Evolutionary conservation across 2,888 invertebrate species (phyloP).

Genomic region (Macrosiphum euphorbiae): DNA sequence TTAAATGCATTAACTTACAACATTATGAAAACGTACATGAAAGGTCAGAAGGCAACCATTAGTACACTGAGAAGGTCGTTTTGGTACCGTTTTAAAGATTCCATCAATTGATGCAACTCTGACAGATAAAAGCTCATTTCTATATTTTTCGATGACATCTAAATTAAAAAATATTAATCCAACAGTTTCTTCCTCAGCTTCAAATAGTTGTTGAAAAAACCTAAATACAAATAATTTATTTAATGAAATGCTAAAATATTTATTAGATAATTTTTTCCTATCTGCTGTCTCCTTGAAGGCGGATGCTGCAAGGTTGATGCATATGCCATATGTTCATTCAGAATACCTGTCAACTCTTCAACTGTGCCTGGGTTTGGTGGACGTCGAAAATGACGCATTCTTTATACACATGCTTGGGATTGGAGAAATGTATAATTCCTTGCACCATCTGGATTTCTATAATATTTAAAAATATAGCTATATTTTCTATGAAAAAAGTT

Average conservation of each 20-base stretch:
- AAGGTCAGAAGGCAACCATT: not conserved
- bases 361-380: not conserved
- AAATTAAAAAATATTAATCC: not conserved
- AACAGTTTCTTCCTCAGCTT: conserved; percentile 8
- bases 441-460: no score
- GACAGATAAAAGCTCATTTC: not conserved
- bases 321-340: not conserved
- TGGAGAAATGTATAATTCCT: no score
- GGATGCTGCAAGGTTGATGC: not conserved
- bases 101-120: not conserved
- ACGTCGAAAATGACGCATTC: not conserved
- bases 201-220: not conserved
- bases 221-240: not conserved
- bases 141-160: not conserved
- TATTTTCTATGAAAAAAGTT: no score
- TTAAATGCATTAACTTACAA: not conserved
- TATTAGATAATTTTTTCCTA: not conserved
- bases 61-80: not conserved
- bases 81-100: not conserved
- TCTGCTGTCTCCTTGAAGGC: not conserved
- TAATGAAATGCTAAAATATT: not conserved
- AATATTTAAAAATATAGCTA: no score
- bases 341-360: not conserved
- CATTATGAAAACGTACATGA: not conserved
- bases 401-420: no score